Conservation (phyloP, 64 coral and sea anemone species). For the Porites lutea region DNA sequence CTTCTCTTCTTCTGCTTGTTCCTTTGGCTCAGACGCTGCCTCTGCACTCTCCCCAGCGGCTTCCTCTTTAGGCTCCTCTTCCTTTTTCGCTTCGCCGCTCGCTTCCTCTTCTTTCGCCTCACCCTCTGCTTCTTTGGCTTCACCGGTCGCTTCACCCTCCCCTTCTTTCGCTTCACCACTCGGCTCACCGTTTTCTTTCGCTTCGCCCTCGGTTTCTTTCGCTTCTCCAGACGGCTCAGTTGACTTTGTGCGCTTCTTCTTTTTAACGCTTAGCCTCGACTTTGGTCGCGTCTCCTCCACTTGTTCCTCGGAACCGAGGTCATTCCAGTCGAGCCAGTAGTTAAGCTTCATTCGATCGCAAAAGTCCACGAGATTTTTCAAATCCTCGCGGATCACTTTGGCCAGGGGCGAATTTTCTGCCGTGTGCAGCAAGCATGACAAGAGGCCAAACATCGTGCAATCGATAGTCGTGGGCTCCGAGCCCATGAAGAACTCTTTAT, state of each 20-base stretch:
- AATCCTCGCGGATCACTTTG: conserved; percentile 82
- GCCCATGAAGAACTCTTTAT: conserved; percentile 98
- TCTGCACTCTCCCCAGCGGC: conserved; percentile 61
- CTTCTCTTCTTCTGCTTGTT: conserved; percentile 52
- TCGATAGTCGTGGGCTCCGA: conserved; percentile 88
- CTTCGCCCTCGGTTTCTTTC: conserved; percentile 36
- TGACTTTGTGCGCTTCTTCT: conserved; percentile 78
- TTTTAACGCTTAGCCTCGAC: conserved; percentile 86
- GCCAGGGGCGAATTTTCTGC: conserved; percentile 85
- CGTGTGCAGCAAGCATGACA: conserved; percentile 86
- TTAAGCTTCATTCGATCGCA: conserved; percentile 93
- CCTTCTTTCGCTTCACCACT: conserved; percentile 47
- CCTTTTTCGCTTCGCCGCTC: conserved; percentile 61
- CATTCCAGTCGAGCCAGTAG: conserved; percentile 92
- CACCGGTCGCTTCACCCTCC: conserved; percentile 53
- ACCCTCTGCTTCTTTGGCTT: conserved; percentile 52
- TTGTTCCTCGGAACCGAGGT: conserved; percentile 88
- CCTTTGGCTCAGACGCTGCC: background rate
- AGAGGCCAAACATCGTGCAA: conserved; percentile 94
- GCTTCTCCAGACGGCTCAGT: conserved; percentile 56
- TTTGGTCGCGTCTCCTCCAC: conserved; percentile 89
- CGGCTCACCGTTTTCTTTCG: conserved; percentile 62
- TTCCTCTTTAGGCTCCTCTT: conserved; percentile 62
- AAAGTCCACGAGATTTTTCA: conserved; percentile 87
- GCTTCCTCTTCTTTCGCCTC: conserved; percentile 51